Evolutionary conservation across 2,888 invertebrate species (phyloP).

Genomic region (Hyposoter dolosus): DNA sequence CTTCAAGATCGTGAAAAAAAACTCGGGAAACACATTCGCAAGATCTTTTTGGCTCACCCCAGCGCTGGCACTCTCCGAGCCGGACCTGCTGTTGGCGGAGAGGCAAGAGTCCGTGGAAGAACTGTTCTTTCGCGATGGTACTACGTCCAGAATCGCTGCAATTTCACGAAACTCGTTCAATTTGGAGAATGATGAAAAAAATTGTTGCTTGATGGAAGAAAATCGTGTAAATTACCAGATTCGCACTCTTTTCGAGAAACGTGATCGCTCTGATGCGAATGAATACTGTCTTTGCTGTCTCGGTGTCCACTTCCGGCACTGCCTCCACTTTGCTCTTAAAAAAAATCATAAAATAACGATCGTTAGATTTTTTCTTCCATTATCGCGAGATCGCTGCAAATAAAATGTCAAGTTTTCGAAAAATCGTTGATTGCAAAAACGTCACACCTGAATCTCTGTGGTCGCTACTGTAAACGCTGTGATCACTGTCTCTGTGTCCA

Average conservation of each 20-base stretch:
- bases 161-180: background rate
- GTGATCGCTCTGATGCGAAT: constrained; percentile 79
- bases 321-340: constrained; percentile 81
- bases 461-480: constrained; percentile 81
- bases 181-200: constrained; percentile 1
- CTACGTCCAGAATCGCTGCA: constrained; percentile 77
- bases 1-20: no score
- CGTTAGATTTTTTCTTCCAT: constrained; percentile 22
- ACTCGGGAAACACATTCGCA: background rate
- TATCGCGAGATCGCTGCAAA: background rate
- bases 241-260: constrained; percentile 81
- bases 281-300: constrained; percentile 83
- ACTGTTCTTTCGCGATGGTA: constrained; percentile 87
- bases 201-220: background rate
- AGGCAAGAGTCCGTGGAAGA: constrained; percentile 88
- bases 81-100: constrained; percentile 87
- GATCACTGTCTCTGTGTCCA: constrained; percentile 81
- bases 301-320: constrained; percentile 80
- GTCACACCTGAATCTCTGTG: constrained; percentile 81
- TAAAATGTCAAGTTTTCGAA: no score
- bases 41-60: constrained; percentile 75
- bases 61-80: constrained; percentile 85
- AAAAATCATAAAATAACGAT: constrained; percentile 24
- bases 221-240: constrained; percentile 73
- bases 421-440: constrained; percentile 11